Evolutionary conservation across 2,113 vertebrate species (phyloP).

Genomic region (Pangasianodon gigas): DNA sequence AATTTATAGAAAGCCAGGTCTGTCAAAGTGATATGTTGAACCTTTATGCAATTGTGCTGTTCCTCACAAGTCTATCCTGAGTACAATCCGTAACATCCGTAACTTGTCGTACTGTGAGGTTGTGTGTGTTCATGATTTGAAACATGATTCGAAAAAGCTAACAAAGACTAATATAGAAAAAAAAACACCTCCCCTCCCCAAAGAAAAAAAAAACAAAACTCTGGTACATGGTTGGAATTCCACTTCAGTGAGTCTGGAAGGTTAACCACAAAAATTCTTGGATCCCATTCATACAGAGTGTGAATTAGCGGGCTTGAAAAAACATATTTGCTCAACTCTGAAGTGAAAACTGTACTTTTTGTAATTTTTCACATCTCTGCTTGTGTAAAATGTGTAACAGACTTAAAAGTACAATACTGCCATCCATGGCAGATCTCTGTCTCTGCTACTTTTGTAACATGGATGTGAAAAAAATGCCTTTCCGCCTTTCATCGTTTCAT

Average conservation of each 20-base stretch:
- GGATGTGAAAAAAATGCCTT: not conserved
- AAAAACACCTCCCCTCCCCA: not conserved
- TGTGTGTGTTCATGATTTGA: not conserved
- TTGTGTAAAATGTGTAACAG: not conserved
- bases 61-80: not conserved
- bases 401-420: not conserved
- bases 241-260: not conserved
- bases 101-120: not conserved
- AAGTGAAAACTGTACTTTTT: not conserved
- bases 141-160: not conserved
- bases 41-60: not conserved
- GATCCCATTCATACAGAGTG: not conserved
- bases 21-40: not conserved
- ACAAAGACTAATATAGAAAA: not conserved
- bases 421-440: not conserved
- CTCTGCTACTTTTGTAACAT: constrained; percentile 11
- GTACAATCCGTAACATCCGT: not conserved
- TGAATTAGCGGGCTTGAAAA: not conserved
- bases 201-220: not conserved
- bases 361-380: not conserved
- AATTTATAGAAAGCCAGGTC: not conserved
- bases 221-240: not conserved
- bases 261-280: not conserved
- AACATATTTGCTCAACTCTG: too few species aligned
- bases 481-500: constrained; percentile 12